Percentiles rank a stretch among this genome's conserved stretches.
These are phyloP conservation scores for Agrotis clavis DNA, from an alignment of 2,888 invertebrate genomes.

Conservation along the genomic window DNA sequence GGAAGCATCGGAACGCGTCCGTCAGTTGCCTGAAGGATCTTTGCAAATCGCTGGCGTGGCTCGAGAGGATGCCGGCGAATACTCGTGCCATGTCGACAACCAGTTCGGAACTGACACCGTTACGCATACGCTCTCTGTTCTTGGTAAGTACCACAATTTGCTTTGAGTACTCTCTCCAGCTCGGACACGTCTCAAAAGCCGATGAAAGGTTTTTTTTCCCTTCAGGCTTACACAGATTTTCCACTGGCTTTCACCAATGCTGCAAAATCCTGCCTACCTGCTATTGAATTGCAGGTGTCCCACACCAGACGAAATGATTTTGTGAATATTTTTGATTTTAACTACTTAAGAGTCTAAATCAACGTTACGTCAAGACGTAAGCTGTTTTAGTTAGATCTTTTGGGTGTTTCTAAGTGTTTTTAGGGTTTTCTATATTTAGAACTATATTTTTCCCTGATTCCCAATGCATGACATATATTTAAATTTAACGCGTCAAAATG, in stretches of 20 bases:
- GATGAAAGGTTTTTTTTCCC: too few species aligned
- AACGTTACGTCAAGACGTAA: too few species aligned
- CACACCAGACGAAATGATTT: too few species aligned
- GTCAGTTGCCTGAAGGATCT: conserved; percentile 97
- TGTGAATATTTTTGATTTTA: too few species aligned
- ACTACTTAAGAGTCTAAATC: too few species aligned
- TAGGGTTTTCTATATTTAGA: not conserved
- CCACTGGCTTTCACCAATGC: too few species aligned
- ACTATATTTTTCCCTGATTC: too few species aligned
- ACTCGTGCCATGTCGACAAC: conserved; percentile 98
- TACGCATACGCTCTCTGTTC: conserved; percentile 96
- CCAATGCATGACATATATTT: not conserved
- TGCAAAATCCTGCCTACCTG: too few species aligned
- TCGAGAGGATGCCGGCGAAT: conserved; percentile 97
- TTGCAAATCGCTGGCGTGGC: conserved; percentile 97
- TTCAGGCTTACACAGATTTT: too few species aligned
- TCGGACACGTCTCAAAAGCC: too few species aligned
- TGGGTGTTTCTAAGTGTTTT: not conserved
- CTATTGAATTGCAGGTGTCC: too few species aligned
- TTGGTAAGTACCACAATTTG: conserved; percentile 89
- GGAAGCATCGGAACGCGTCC: conserved; percentile 95
- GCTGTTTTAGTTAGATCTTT: not conserved
- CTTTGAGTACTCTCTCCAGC: not conserved
- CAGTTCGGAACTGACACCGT: conserved; percentile 98
- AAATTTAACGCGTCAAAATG: not conserved